Evolutionary conservation across 2,888 invertebrate genomes (phyloP).

Genomic region (Trissoscelio sp.): DNA sequence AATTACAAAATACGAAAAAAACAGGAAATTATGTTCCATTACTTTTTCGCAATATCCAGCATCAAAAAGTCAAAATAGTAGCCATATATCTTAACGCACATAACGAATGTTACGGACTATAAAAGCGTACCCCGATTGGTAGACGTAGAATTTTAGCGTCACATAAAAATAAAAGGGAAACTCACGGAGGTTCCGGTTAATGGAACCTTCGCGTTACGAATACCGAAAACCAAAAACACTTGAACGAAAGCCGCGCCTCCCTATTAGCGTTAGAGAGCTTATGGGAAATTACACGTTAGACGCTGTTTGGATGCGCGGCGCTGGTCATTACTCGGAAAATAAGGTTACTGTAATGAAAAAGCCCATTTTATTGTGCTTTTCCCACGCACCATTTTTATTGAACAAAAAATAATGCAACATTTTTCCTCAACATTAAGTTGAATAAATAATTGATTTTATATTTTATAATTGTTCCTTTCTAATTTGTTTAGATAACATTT

Average conservation of each 20-base stretch:
- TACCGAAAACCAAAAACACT: constrained; percentile 65
- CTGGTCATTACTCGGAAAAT: constrained; percentile 53
- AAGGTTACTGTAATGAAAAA: constrained; percentile 53
- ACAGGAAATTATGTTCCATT: constrained; percentile 1
- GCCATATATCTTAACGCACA: constrained; percentile 44
- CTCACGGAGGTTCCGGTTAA: constrained; percentile 48
- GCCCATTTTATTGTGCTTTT: constrained; percentile 32
- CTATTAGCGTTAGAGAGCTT: constrained; percentile 64
- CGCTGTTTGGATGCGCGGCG: constrained; percentile 39
- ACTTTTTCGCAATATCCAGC: background rate
- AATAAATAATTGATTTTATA: too few relatives aligned
- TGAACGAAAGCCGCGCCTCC: constrained; percentile 58
- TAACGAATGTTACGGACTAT: constrained; percentile 58
- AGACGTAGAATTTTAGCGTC: constrained; percentile 60
- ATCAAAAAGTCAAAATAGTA: constrained; percentile 46
- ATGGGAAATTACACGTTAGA: constrained; percentile 61
- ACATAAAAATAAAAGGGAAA: constrained; percentile 64
- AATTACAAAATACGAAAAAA: background rate
- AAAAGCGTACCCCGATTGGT: constrained; percentile 53
- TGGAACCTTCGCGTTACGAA: constrained; percentile 62
- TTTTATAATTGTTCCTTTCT: too few relatives aligned
- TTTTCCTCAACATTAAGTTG: too few relatives aligned
- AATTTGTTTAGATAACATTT: too few relatives aligned
- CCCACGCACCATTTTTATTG: constrained; percentile 1
- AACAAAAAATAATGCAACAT: too few relatives aligned